Evolutionary conservation across 2,113 vertebrate genomes (phyloP).

Genomic region (Corydoras sp.): DNA sequence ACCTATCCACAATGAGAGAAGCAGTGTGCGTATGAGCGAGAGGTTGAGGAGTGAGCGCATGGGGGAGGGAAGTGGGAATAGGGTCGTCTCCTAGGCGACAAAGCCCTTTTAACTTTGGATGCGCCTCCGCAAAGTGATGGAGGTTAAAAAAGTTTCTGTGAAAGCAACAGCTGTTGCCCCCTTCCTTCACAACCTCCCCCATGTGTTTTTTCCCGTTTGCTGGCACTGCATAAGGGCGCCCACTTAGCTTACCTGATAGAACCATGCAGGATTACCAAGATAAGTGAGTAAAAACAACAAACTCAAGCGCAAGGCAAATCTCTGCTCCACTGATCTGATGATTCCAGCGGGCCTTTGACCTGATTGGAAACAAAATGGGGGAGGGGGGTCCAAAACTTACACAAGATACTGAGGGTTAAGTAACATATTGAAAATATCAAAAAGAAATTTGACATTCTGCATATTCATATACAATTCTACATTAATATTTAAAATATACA

Average conservation of each 20-base stretch:
- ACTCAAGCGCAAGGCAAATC: background rate
- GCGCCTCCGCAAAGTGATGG: slow-evolving; percentile 52
- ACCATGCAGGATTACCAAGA: slow-evolving; percentile 47
- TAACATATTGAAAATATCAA: too few species aligned
- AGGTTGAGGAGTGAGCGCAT: slow-evolving; percentile 12
- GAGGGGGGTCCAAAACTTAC: too few species aligned
- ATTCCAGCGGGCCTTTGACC: too few species aligned
- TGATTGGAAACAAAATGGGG: too few species aligned
- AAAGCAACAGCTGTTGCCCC: slow-evolving; percentile 90
- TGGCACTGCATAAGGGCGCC: slow-evolving; percentile 58
- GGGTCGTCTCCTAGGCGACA: slow-evolving; percentile 63
- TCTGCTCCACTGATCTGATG: slow-evolving; percentile 11
- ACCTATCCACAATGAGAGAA: slow-evolving; percentile 50
- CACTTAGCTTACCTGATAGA: slow-evolving; percentile 53
- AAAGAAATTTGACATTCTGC: too few species aligned
- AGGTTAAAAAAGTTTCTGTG: slow-evolving; percentile 81
- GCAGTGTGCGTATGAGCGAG: slow-evolving; percentile 15
- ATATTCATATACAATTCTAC: too few species aligned
- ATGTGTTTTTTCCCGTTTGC: slow-evolving; percentile 36
- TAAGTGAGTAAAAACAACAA: slow-evolving; percentile 33
- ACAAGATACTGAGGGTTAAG: too few species aligned
- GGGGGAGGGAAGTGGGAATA: slow-evolving; percentile 41
- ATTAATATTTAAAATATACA: too few species aligned
- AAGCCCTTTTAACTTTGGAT: slow-evolving; percentile 54
- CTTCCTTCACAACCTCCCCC: slow-evolving; percentile 10